These are phyloP conservation scores for Arvicanthis niloticus DNA, from an alignment of 2,113 vertebrate species.

Conservation along the genomic window DNA sequence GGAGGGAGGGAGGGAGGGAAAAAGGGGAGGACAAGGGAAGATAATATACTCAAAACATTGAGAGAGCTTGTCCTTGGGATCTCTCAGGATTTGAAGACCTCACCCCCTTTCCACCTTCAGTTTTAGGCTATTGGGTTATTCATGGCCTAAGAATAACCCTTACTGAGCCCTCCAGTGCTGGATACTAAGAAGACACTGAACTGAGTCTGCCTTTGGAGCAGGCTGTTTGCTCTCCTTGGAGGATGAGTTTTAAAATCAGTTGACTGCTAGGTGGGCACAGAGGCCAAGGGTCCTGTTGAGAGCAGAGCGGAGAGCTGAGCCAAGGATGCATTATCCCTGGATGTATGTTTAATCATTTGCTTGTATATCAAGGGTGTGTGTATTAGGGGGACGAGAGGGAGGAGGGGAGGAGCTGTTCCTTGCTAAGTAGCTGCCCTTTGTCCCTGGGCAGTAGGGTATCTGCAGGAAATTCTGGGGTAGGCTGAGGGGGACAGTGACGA, in stretches of 20 bases:
- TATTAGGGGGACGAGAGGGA: neutral
- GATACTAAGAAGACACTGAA: neutral
- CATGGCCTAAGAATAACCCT: neutral
- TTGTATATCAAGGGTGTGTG: neutral
- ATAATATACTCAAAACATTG: neutral
- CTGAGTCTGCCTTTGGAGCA: neutral
- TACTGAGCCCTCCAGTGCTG: neutral
- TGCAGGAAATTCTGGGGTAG: neutral
- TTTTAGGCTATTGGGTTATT: neutral
- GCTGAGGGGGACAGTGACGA: neutral
- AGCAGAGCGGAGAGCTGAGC: neutral
- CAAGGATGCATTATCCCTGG: neutral
- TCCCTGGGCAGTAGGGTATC: neutral
- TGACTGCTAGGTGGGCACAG: neutral
- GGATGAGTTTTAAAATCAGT: neutral
- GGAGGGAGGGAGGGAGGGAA: neutral
- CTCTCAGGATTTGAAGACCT: neutral
- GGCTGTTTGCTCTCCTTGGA: neutral
- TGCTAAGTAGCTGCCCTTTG: neutral
- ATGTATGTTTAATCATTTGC: too few relatives aligned
- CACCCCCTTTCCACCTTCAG: neutral
- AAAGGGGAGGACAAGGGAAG: neutral
- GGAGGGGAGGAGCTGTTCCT: neutral
- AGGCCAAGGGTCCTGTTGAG: neutral
- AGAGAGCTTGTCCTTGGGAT: neutral